Conservation (phyloP, 2,113 vertebrate genomes). For the Montifringilla adamsi region DNA sequence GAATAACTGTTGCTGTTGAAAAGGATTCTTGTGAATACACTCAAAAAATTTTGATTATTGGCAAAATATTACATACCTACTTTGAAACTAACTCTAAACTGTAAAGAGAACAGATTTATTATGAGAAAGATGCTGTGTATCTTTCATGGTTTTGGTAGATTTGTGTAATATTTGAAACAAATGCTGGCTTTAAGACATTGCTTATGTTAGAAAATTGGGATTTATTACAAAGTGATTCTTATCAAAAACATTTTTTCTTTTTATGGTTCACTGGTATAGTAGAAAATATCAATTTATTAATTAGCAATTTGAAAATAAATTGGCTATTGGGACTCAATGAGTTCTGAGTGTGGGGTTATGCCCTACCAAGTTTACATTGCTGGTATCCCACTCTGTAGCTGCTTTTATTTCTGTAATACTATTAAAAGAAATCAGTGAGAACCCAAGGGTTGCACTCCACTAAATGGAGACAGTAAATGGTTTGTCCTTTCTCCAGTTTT, state of each 20-base stretch:
- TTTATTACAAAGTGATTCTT: neutral
- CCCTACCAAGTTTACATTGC: neutral
- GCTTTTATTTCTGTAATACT: neutral
- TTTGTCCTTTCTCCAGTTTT: conserved; percentile 11
- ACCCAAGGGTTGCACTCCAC: neutral
- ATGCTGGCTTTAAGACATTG: neutral
- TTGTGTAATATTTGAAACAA: conserved; percentile 14
- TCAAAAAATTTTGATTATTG: conserved; percentile 62
- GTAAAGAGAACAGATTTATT: conserved; percentile 24
- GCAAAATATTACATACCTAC: conserved; percentile 62
- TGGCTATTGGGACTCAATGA: neutral
- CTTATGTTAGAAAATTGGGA: neutral
- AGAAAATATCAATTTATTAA: neutral
- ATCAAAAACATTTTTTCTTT: neutral
- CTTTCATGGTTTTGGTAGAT: conserved; percentile 20
- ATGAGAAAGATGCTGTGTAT: neutral
- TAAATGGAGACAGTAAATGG: neutral
- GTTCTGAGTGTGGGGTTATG: neutral
- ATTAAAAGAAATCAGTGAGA: neutral
- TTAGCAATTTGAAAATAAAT: neutral
- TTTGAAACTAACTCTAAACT: conserved; percentile 48
- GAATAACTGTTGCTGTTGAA: conserved; percentile 80
- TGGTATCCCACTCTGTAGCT: neutral
- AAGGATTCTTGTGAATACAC: conserved; percentile 64
- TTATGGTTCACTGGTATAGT: neutral